Percentiles rank a stretch among this genome's conserved stretches.
phyloP scores from a whole-genome alignment of 2,797 vertebrate genomes.

The Pempheris klunzingeri region DNA sequence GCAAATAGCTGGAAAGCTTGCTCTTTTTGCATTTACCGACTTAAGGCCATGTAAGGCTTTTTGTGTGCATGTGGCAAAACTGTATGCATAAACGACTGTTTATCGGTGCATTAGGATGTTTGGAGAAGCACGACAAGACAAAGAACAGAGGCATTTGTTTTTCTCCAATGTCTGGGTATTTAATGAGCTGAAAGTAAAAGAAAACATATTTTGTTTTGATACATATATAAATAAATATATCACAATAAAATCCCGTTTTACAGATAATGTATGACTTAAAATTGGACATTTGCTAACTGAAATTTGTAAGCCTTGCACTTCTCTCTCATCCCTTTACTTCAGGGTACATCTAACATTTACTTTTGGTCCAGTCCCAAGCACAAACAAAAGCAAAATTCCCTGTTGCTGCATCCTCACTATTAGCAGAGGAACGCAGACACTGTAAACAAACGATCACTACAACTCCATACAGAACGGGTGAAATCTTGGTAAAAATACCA shows the following conservation, averaged over 20 bases:
- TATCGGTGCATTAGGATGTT: slow-evolving; percentile 12
- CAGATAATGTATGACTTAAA: background rate
- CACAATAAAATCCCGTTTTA: background rate
- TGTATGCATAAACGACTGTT: background rate
- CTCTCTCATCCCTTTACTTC: slow-evolving; percentile 64
- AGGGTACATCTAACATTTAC: slow-evolving; percentile 67
- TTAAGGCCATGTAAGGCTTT: background rate
- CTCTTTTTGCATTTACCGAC: background rate
- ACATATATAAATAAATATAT: too few relatives aligned
- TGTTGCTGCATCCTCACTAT: slow-evolving; percentile 37
- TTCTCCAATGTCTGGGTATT: slow-evolving; percentile 5
- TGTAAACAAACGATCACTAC: slow-evolving; percentile 48
- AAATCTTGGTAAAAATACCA: slow-evolving; percentile 47
- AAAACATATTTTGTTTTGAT: too few relatives aligned
- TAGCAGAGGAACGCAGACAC: slow-evolving; percentile 14
- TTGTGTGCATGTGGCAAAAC: background rate
- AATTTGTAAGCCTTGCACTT: slow-evolving; percentile 40
- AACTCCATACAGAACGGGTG: slow-evolving; percentile 19
- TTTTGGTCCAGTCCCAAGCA: slow-evolving; percentile 52
- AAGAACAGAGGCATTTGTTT: slow-evolving; percentile 6
- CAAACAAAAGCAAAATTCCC: slow-evolving; percentile 52
- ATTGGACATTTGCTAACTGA: slow-evolving; percentile 23
- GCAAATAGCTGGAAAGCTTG: slow-evolving; percentile 33
- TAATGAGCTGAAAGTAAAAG: slow-evolving; percentile 11
- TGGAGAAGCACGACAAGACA: slow-evolving; percentile 8